Evolutionary conservation across 2,113 vertebrate genomes (phyloP).

Genomic region (Paralichthys olivaceus): DNA sequence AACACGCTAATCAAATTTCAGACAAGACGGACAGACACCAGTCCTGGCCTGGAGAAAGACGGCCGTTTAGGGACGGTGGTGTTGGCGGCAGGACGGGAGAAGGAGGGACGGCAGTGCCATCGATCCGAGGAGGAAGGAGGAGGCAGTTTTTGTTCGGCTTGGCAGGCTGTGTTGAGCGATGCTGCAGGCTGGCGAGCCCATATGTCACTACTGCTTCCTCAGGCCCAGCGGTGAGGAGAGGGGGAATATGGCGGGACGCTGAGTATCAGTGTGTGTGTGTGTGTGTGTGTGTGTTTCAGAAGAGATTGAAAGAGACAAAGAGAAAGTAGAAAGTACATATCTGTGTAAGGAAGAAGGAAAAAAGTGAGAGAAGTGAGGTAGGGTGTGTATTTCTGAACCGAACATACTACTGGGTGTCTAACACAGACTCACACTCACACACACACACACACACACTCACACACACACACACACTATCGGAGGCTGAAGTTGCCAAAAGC

Average conservation of each 20-base stretch:
- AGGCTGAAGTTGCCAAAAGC: conserved; percentile 35
- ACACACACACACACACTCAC: conserved; percentile 21
- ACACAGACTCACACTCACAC: neutral
- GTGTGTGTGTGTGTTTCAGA: neutral
- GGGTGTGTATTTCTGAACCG: conserved; percentile 46
- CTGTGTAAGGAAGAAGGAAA: conserved; percentile 7
- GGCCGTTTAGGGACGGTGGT: neutral
- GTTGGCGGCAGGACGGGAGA: neutral
- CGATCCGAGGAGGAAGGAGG: conserved; percentile 18
- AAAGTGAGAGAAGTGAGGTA: too few species aligned
- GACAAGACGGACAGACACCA: conserved; percentile 1
- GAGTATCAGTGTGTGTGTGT: neutral
- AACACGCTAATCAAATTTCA: neutral
- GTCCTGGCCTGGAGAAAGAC: neutral
- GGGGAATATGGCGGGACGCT: conserved; percentile 9
- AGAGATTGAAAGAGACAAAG: neutral
- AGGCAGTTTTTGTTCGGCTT: conserved; percentile 59
- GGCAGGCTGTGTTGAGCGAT: conserved; percentile 66
- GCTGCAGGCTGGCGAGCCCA: conserved; percentile 65
- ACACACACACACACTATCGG: conserved; percentile 1
- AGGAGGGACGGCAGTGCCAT: conserved; percentile 7
- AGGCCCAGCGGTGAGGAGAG: conserved; percentile 65
- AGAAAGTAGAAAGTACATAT: neutral
- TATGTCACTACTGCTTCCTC: conserved; percentile 63
- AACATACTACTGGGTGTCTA: conserved; percentile 46